Percentiles rank a stretch among this genome's conserved stretches.
These are phyloP conservation scores for Penaeus vannamei DNA, from an alignment of 1,140 invertebrate species.

Conservation along the genomic window DNA sequence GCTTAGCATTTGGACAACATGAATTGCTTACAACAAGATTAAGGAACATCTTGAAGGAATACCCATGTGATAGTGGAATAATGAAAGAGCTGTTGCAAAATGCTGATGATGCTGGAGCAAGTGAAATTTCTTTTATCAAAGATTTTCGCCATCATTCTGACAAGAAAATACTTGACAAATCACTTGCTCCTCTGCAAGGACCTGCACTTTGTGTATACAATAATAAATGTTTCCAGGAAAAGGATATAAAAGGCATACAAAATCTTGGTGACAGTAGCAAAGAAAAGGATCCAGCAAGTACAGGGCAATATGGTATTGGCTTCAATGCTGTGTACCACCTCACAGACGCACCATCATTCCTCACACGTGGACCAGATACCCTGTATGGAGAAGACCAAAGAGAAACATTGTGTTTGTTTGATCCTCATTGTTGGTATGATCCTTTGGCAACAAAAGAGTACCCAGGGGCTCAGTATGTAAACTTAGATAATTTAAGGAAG, in stretches of 20 bases:
- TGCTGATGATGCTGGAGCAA: conserved; percentile 71
- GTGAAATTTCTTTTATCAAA: conserved; percentile 70
- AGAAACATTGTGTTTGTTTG: conserved; percentile 26
- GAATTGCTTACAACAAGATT: conserved; percentile 44
- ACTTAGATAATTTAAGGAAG: neutral
- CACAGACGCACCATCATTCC: conserved; percentile 21
- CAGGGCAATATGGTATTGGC: conserved; percentile 14
- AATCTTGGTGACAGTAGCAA: conserved; percentile 25
- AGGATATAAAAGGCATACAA: conserved; percentile 8
- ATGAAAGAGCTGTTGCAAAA: conserved; percentile 57
- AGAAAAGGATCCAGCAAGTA: neutral
- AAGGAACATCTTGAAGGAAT: conserved; percentile 39
- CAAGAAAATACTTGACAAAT: conserved; percentile 62
- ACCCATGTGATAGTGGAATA: conserved; percentile 48
- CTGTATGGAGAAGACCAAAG: neutral
- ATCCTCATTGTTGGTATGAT: conserved; percentile 16
- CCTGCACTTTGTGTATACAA: conserved; percentile 32
- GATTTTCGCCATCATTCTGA: conserved; percentile 68
- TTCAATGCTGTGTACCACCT: conserved; percentile 26
- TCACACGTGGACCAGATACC: neutral
- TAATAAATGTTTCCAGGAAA: neutral
- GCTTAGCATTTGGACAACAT: conserved; percentile 48
- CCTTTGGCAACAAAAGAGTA: neutral
- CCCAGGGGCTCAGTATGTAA: neutral
- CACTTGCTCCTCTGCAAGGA: conserved; percentile 69